Evolutionary conservation across 2,797 vertebrate species (phyloP), one percentile per base, ranked within the genome.

Genomic region (Gymnoscopelus braueri): DNA sequence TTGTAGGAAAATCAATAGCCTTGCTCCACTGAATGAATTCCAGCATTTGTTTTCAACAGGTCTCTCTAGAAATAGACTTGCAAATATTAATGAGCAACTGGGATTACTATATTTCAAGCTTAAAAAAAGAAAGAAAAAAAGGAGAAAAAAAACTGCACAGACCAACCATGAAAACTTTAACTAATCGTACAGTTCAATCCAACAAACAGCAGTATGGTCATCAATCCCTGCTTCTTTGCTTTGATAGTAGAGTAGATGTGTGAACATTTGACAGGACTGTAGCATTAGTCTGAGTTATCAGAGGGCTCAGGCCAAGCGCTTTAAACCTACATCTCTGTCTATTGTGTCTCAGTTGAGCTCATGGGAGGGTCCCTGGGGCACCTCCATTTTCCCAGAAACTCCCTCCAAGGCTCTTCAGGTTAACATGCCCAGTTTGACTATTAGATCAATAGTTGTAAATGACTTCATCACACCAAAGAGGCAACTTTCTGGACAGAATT

Each of bases 361-460:
- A 83, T 87, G 87, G 81, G 87, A 74, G 58, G 75, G 79, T 91
- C 91, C 91, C 90, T 61, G 69, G 87, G 83, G 93, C 80, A 29
- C 85, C 79, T 90, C 81, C 84, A 86, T 85, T 90, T 91, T 84
- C 87, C 87, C 90, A 91, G 86, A 89, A 90, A 89, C 88, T 88
- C 86, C 89, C 87, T 91, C 82, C 80, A 84, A 88, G 91, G 89
- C 89, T 89, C 86, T 87, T 90, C 85, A 86, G 88, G 91, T 93
- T 91, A 93, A 92, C 89, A 84, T 88, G 87, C 78, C 82, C 85
- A 71, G 84, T 91, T 92, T 90, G 87, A 94, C 91, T 87, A 89
- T 89, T 77, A 89, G 88, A 94, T 93, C 93, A 92, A 94, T 94
- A 93, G 89, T 90, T 92, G 88, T 91, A 93, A 94, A 93, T 90